Percentiles rank a stretch among this genome's conserved stretches.
Evolutionary conservation across 37 sponge, comb jelly and placozoan genomes (phyloP).

Genomic region (Mnemiopsis leidyi): DNA sequence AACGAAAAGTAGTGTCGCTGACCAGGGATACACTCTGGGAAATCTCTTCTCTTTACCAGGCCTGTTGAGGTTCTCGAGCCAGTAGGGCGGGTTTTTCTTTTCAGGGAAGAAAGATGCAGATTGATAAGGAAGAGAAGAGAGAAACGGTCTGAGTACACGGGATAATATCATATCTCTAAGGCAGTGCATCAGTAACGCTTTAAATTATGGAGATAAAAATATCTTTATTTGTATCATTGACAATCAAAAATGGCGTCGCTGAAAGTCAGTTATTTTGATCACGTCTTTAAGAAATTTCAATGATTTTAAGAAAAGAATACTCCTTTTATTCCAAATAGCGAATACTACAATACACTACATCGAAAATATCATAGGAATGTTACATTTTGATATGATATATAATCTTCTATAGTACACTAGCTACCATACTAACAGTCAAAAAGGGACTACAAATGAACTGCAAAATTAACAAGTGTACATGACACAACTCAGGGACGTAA

Average conservation of each 20-base stretch:
- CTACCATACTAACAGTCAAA: not conserved
- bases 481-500: no score
- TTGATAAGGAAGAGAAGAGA: constrained; percentile 48
- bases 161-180: not conserved
- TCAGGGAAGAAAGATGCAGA: constrained; percentile 41
- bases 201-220: no score
- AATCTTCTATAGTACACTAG: not conserved
- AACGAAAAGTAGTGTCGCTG: no score
- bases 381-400: not conserved
- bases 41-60: constrained; percentile 13
- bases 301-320: not conserved
- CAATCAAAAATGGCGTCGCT: no score
- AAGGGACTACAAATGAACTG: not conserved
- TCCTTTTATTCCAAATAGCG: not conserved
- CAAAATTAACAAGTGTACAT: not conserved
- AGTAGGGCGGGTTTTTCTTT: constrained; percentile 63
- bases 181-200: no score
- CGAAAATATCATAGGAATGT: not conserved
- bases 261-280: no score
- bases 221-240: no score
- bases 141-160: not conserved
- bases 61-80: constrained; percentile 45
- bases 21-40: constrained; percentile 23
- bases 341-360: not conserved
- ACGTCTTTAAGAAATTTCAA: no score